phyloP scores from a whole-genome alignment of 2,113 vertebrate genomes.

The Hipposideros armiger region DNA sequence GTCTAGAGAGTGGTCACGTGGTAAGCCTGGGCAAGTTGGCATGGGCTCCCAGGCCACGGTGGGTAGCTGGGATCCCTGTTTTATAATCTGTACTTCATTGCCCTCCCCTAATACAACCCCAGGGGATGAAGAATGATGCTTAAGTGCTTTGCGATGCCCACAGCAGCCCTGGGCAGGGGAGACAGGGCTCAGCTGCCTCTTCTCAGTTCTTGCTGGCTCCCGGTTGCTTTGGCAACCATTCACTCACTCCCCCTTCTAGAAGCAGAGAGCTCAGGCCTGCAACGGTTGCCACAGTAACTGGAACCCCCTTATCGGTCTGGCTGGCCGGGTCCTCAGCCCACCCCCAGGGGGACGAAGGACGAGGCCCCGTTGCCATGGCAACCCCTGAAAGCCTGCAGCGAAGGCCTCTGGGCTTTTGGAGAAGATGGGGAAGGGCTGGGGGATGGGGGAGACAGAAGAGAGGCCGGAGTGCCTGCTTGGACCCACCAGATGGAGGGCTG shows the following conservation, averaged over 20 bases:
- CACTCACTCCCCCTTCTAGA: conserved; percentile 67
- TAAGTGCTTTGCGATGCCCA: conserved; percentile 74
- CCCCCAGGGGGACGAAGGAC: conserved; percentile 81
- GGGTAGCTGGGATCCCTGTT: conserved; percentile 50
- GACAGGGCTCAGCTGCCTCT: conserved; percentile 82
- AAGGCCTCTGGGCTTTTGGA: conserved; percentile 83
- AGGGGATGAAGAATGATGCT: conserved; percentile 72
- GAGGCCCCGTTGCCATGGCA: conserved; percentile 78
- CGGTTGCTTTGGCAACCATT: conserved; percentile 82
- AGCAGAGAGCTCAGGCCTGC: conserved; percentile 76
- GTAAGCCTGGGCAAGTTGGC: neutral
- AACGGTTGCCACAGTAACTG: conserved; percentile 84
- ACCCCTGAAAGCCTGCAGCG: conserved; percentile 81
- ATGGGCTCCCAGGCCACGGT: neutral
- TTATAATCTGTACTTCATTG: conserved; percentile 42
- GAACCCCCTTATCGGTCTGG: conserved; percentile 84
- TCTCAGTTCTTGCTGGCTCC: conserved; percentile 71
- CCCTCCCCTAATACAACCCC: conserved; percentile 37
- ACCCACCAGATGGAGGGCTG: conserved; percentile 80
- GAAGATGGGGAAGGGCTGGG: conserved; percentile 75
- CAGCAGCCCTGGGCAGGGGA: conserved; percentile 73
- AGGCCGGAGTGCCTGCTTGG: conserved; percentile 61
- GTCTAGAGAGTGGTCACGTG: neutral
- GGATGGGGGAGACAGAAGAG: conserved; percentile 75
- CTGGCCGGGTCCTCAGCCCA: conserved; percentile 81